phyloP scores from a whole-genome alignment of 2,888 invertebrate genomes.

The Tenthredo notha region DNA sequence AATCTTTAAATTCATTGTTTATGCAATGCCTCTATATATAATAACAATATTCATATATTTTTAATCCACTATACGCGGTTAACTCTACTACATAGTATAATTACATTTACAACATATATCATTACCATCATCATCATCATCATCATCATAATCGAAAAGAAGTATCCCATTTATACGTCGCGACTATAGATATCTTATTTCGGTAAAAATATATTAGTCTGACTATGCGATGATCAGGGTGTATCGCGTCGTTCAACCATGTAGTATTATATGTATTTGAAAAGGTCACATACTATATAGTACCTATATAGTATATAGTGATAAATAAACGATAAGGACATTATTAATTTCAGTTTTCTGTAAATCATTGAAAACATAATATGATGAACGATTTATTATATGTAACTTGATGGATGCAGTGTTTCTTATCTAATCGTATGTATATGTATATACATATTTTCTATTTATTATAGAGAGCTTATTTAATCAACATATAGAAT shows the following conservation, averaged over 20 bases:
- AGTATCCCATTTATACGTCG: background rate
- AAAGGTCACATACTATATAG: background rate
- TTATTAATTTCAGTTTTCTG: slow-evolving; percentile 48
- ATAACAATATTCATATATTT: no score
- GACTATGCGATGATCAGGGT: background rate
- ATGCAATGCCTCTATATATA: no score
- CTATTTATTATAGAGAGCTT: background rate
- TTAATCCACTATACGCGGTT: no score
- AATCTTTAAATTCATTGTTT: no score
- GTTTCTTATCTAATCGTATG: background rate
- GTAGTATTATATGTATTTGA: background rate
- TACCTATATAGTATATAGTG: background rate
- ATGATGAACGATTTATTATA: background rate
- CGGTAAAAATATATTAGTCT: no score
- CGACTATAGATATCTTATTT: no score
- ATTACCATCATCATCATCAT: no score
- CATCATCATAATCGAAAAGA: background rate
- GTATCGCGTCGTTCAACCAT: slow-evolving; percentile 3
- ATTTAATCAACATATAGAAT: no score
- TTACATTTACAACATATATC: no score
- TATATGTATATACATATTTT: background rate
- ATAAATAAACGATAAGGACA: slow-evolving; percentile 36
- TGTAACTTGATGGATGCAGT: background rate
- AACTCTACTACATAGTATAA: no score
- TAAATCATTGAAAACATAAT: slow-evolving; percentile 33